These are phyloP conservation scores for Macrosoma leucophasiata DNA, from an alignment of 2,888 invertebrate species.

Conservation along the genomic window DNA sequence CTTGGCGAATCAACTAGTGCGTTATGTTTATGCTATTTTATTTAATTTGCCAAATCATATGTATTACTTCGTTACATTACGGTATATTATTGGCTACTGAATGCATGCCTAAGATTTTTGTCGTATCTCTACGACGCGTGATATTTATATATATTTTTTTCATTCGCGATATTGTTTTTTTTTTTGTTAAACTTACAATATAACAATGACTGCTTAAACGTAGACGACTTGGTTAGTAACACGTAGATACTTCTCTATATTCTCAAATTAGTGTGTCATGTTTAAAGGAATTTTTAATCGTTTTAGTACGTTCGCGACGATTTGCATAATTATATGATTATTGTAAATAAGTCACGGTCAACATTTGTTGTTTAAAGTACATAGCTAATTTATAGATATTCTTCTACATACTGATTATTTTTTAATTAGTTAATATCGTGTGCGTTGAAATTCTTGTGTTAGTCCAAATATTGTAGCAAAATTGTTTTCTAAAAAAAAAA, in stretches of 20 bases:
- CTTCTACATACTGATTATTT: slow-evolving; percentile 42
- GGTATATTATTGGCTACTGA: slow-evolving; percentile 25
- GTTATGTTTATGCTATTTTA: slow-evolving; percentile 30
- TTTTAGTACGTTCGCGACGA: slow-evolving; percentile 2
- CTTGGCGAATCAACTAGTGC: slow-evolving; percentile 24
- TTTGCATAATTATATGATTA: slow-evolving; percentile 13
- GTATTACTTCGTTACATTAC: slow-evolving; percentile 33
- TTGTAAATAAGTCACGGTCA: slow-evolving; percentile 20
- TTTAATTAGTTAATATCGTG: slow-evolving; percentile 42
- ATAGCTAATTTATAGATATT: slow-evolving; percentile 51
- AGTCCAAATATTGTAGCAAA: slow-evolving; percentile 64
- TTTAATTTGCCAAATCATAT: slow-evolving; percentile 44
- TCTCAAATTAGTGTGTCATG: too few relatives aligned
- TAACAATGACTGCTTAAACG: too few relatives aligned
- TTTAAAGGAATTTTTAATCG: too few relatives aligned
- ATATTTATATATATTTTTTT: slow-evolving; percentile 40
- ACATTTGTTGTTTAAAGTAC: slow-evolving; percentile 33
- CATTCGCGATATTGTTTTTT: slow-evolving; percentile 28
- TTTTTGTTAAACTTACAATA: too few relatives aligned
- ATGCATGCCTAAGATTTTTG: slow-evolving; percentile 28
- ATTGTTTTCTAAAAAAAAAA: slow-evolving; percentile 45
- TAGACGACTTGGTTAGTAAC: too few relatives aligned
- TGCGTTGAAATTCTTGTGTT: slow-evolving; percentile 48
- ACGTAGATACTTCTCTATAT: too few relatives aligned
- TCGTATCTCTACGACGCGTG: slow-evolving; percentile 32